These are phyloP conservation scores for Sebastiscus tertius DNA, from an alignment of 2,797 vertebrate genomes.

Conservation along the genomic window DNA sequence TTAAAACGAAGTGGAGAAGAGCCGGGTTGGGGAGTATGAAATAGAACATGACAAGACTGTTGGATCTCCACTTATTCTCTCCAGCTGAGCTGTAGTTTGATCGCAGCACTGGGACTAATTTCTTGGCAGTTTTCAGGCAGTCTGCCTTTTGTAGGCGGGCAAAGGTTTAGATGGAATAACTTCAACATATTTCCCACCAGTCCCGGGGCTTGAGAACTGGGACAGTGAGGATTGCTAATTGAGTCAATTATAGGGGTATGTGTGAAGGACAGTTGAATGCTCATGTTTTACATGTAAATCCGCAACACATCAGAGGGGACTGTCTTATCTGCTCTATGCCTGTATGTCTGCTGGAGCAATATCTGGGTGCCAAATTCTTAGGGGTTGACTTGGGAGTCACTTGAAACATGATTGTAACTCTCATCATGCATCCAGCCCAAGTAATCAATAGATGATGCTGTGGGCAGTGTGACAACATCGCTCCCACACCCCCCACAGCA, in stretches of 20 bases:
- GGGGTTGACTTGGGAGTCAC: neutral
- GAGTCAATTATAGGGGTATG: slow-evolving; percentile 64
- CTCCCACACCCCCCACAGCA: slow-evolving; percentile 24
- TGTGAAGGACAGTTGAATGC: slow-evolving; percentile 62
- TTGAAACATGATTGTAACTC: neutral
- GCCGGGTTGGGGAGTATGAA: slow-evolving; percentile 50
- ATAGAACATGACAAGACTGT: slow-evolving; percentile 78
- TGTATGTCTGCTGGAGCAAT: neutral
- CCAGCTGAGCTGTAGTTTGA: slow-evolving; percentile 76
- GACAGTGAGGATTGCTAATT: slow-evolving; percentile 67
- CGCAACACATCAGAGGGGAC: slow-evolving; percentile 18
- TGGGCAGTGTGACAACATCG: slow-evolving; percentile 23
- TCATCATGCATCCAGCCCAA: slow-evolving; percentile 1
- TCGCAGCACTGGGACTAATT: slow-evolving; percentile 79
- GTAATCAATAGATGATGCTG: slow-evolving; percentile 17
- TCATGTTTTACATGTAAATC: slow-evolving; percentile 47
- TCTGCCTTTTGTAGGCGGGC: slow-evolving; percentile 70
- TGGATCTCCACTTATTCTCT: slow-evolving; percentile 76
- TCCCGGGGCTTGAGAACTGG: slow-evolving; percentile 59
- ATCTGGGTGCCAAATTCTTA: neutral
- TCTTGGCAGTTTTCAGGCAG: slow-evolving; percentile 73
- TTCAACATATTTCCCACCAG: slow-evolving; percentile 69
- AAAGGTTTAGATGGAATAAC: slow-evolving; percentile 74
- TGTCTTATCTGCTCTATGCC: neutral
- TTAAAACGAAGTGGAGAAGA: slow-evolving; percentile 59